A percentile compares a stretch with the other conserved stretches of the same genome.
Evolutionary conservation across 53 echinoderm and acorn worm species (phyloP).

Genomic region (Patiria pectinifera): DNA sequence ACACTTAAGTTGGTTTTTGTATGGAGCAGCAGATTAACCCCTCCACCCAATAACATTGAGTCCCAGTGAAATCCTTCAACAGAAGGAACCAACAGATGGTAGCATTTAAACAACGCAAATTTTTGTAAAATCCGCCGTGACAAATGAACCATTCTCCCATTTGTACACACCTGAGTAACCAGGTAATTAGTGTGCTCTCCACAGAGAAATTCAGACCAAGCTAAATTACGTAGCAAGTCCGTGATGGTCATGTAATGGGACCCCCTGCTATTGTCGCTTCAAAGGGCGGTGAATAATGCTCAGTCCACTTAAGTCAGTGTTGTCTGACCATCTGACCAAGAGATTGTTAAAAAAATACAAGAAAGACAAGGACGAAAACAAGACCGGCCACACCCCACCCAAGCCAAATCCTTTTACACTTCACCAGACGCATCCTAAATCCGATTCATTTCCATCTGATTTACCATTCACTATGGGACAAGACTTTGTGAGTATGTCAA

Average conservation of each 20-base stretch:
- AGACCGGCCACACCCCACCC: neutral
- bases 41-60: no score
- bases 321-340: neutral
- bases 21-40: no score
- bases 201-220: neutral
- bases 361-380: neutral
- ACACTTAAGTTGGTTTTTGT: no score
- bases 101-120: neutral
- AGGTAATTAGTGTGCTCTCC: neutral
- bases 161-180: neutral
- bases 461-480: neutral
- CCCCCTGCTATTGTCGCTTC: neutral
- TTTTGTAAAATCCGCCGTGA: neutral
- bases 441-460: neutral
- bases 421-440: neutral
- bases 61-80: neutral
- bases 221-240: neutral
- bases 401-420: neutral
- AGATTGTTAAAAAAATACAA: neutral
- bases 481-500: neutral
- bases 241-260: neutral
- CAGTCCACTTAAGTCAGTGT: neutral
- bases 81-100: neutral
- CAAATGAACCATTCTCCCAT: neutral
- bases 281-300: neutral